Base-by-base conservation (phyloP, 2,888 invertebrate species). In the Scaptomyza cyrtandrae region DNA sequence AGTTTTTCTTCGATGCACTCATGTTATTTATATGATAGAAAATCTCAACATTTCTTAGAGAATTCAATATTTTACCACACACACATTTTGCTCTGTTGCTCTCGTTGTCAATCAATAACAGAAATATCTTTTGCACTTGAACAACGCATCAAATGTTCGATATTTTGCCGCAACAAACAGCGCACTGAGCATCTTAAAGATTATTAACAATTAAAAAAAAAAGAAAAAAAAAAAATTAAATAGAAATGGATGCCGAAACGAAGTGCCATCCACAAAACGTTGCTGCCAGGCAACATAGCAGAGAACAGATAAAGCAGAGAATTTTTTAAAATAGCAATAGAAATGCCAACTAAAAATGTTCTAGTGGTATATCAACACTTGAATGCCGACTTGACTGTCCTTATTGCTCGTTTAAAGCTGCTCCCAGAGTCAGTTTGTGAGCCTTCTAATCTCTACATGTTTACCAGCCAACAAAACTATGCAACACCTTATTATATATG, bases 361-460 rank as follows among this genome's bases (percentile, higher is more conserved):
- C 48, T 45, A 78, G 78, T 78, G 60, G 43, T 55, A 61, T 64
- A 58, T 69, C 74, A 75, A 78, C 75, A 78, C 69, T 73, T 64
- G 37, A 74, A 35, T 14, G 45, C 27, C 35, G 39, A 59, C 49
- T 75, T 62, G 46, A 58, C 54, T 24, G 14, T 53, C 43, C 7
- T 39, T 50, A 11, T 24, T 16, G 24, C 41, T 58, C 33, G 46
- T 58, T 58, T 33, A 39, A 61, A 27, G 44, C 33, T 56, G 1
- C 6, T 11, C 27, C 9, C 27, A 16, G 11, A n/a, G 9, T 31
- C 29, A 33, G 5, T 19, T 33, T 0, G 7, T 24, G 9, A 44
- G 31, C 59, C 16, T 0, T 3, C 14, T 19, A 44, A 48, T 13
- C 10, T 29, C 33, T 2, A 39, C n/a, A 11, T 33, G 27, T 53